These are phyloP conservation scores for Herminia tarsipennalis DNA, from an alignment of 2,888 invertebrate species.

Conservation along the genomic window DNA sequence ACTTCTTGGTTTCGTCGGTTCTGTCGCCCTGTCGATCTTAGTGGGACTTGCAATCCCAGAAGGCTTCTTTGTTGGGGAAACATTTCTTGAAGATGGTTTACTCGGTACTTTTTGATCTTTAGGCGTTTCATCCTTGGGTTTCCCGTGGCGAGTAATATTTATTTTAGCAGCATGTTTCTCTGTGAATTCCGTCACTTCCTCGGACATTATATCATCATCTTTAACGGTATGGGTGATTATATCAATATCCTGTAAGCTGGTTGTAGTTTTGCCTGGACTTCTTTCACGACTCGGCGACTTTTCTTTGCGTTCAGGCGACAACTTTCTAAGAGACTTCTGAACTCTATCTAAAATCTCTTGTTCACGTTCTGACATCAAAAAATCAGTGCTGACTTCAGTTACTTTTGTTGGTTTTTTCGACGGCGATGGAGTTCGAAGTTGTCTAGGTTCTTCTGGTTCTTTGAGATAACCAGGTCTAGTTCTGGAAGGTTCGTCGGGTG, in stretches of 20 bases:
- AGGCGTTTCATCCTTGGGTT: slow-evolving; percentile 47
- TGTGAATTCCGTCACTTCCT: slow-evolving; percentile 35
- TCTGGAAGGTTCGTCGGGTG: slow-evolving; percentile 20
- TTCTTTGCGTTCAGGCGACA: slow-evolving; percentile 70
- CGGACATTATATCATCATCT: slow-evolving; percentile 22
- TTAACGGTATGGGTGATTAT: slow-evolving; percentile 40
- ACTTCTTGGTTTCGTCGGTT: slow-evolving; percentile 64
- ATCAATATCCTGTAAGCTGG: slow-evolving; percentile 61
- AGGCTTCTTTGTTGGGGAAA: slow-evolving; percentile 69
- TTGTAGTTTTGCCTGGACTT: slow-evolving; percentile 60
- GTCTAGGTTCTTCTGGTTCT: slow-evolving; percentile 42
- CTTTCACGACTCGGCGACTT: slow-evolving; percentile 62
- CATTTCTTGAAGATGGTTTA: slow-evolving; percentile 64
- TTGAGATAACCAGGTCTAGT: slow-evolving; percentile 18
- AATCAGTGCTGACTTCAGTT: slow-evolving; percentile 52
- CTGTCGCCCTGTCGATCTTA: slow-evolving; percentile 51
- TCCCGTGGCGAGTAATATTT: slow-evolving; percentile 15
- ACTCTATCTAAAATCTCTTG: slow-evolving; percentile 72
- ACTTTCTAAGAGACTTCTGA: slow-evolving; percentile 69
- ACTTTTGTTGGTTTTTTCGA: slow-evolving; percentile 45
- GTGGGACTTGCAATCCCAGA: slow-evolving; percentile 39
- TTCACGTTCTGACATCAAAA: slow-evolving; percentile 69
- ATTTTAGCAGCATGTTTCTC: slow-evolving; percentile 39
- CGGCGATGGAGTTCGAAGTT: slow-evolving; percentile 52
- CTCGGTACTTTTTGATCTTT: slow-evolving; percentile 52